Evolutionary conservation across 2,888 invertebrate species (phyloP).

Genomic region (Cerceris ruficornis): DNA sequence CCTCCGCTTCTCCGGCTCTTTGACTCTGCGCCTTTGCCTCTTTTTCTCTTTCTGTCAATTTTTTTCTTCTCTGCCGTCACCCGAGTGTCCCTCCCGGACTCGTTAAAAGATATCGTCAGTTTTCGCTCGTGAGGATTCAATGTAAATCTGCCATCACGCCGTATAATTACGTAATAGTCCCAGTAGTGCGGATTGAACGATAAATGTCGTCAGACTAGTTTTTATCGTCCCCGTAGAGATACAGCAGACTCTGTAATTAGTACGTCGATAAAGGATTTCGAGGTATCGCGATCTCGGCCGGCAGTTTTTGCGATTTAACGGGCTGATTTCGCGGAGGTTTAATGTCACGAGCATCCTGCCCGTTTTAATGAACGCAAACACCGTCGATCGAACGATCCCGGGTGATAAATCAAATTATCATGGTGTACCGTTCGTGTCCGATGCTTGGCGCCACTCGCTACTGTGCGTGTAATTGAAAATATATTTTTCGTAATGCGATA

Average conservation of each 20-base stretch:
- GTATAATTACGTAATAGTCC: not conserved
- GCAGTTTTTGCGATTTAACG: slow-evolving; percentile 26
- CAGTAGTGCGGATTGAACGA: not conserved
- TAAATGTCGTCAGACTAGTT: not conserved
- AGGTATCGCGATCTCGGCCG: not conserved
- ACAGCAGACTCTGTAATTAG: not conserved
- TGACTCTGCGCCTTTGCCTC: no score
- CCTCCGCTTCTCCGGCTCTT: no score
- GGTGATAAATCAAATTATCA: not conserved
- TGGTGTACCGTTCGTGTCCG: not conserved
- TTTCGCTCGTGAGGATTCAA: no score
- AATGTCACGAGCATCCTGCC: slow-evolving; percentile 27
- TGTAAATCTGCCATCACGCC: no score
- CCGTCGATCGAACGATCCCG: slow-evolving; percentile 3
- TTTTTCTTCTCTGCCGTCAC: no score
- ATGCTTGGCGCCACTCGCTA: no score
- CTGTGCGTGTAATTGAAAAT: no score
- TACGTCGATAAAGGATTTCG: not conserved
- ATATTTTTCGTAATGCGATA: no score
- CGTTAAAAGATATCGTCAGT: no score
- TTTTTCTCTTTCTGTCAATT: no score
- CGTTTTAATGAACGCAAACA: slow-evolving; percentile 9
- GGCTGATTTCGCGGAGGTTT: slow-evolving; percentile 5
- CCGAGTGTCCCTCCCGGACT: no score
- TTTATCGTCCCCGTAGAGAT: not conserved